Conservation (phyloP, 1,140 invertebrate genomes). For the Nephila pilipes region DNA sequence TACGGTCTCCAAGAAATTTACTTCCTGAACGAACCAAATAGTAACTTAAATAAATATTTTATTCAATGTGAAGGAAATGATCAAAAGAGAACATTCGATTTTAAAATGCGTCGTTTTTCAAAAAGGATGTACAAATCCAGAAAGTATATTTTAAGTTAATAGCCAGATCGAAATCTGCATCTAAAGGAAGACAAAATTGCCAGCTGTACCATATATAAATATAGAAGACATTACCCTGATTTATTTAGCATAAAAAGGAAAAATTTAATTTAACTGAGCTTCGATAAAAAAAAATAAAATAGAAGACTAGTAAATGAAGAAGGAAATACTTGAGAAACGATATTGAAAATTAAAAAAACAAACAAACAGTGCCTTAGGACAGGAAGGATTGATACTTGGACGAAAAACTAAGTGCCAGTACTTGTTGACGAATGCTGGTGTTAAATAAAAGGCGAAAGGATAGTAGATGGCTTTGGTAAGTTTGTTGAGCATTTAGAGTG, state of each 20-base stretch:
- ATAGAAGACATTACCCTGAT: constrained; percentile 1
- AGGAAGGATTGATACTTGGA: constrained; percentile 37
- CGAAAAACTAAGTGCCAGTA: constrained; percentile 62
- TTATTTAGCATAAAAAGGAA: constrained; percentile 56
- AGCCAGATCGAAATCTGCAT: too few species aligned
- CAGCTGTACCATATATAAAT: neutral
- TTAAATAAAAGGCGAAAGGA: constrained; percentile 37
- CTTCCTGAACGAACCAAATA: too few species aligned
- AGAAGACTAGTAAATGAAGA: neutral
- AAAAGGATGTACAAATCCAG: too few species aligned
- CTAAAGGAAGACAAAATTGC: neutral
- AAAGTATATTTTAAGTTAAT: too few species aligned
- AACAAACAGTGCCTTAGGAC: neutral
- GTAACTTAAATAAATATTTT: too few species aligned
- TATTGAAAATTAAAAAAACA: constrained; percentile 66
- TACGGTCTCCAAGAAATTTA: too few species aligned
- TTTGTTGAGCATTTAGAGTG: constrained; percentile 44
- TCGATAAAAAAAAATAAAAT: too few species aligned
- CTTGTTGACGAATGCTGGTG: constrained; percentile 68
- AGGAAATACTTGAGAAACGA: neutral
- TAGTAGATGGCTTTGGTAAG: constrained; percentile 54
- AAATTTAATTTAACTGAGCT: neutral
- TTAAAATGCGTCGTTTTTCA: too few species aligned
- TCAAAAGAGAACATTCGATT: too few species aligned
- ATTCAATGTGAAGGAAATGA: too few species aligned